Evolutionary conservation across 2,113 vertebrate genomes (phyloP), one percentile per base, ranked within the genome.

Genomic region (Pterocles orientalis): DNA sequence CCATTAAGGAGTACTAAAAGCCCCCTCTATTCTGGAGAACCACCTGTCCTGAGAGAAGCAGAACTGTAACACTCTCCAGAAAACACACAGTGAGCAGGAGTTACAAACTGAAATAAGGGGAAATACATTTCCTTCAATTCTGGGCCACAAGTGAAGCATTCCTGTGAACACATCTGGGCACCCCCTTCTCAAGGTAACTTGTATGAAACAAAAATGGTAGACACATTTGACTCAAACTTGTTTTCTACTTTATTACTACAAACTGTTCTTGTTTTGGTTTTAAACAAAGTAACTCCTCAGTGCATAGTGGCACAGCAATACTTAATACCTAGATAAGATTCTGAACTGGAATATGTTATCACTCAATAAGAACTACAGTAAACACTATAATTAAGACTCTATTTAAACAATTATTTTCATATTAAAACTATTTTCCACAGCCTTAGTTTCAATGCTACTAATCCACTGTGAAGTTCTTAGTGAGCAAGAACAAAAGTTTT

Each of bases 351-450:
- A 54, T 77, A 66, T 36, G 79, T 88, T 94, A 86, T 58, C 85
- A 80, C 73, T 69, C 82, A 89, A 6, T 94, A 91, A 97, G 65
- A 94, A 77, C 77, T 82, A 89, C 66, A 78, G 47, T 97, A 97
- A 96, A 85, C 86, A 61, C 58, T 58, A 58, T 69, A 92, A 96
- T 93, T 94, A 95, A 96, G 50, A 34, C 45, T 60, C 56, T 86
- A 94, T 65, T 96, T 88, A 95, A 97, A 90, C 84, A 86, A 94
- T 91, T 96, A 96, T 90, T 95, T 96, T 81, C 28, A 64, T 92
- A 91, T 92, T 95, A 95, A 94, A 95, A 83, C 68, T 70, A n/a
- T 88, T 95, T 96, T 90, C 39, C 87, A 79, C 39, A 81, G 76
- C 26, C 71, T 94, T 90, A 62, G 60, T 75, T 94, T 88, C 64